Base-by-base conservation (phyloP, 2,888 invertebrate genomes). In the Tetragnatha montana region DNA sequence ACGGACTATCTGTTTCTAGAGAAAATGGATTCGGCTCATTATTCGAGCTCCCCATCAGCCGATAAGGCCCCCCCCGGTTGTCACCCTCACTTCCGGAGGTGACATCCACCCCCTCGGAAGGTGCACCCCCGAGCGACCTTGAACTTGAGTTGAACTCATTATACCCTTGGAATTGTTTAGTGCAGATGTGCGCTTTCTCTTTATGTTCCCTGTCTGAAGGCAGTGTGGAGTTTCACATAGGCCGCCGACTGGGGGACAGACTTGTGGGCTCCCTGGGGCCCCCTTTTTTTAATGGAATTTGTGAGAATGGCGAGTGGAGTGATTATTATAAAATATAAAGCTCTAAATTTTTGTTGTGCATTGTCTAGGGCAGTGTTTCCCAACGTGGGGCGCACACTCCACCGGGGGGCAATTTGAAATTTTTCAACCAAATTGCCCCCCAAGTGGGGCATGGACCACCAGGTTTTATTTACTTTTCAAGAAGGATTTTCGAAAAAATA, bases 71-170 rank as follows among this genome's bases (percentile, higher is more conserved):
- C 73, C 21, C 35, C 35, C 74, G 74, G 76, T 76, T 50, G 76
- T 76, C 76, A 76, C 76, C 19, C 49, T 76, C 76, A 19, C 50
- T 76, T 76, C 76, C 76, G 76, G 76, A 50, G 35, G 76, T 76
- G n/a, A 49, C 76, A 76, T 50, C 76, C 60, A 60, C 60, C 60
- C 60, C 60, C 60, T 8, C 60, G 60, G 10, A 60, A 17, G 60
- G 60, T 60, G 14, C 60, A 60, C 60, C 60, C 14, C 12, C 12
- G 4, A 17, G 60, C 60, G 17, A 60, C 60, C 60, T 60, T 60
- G 60, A 60, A 12, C 60, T 60, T 60, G 60, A 12, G 60, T 1
- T 60, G 60, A 60, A 60, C 60, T 60, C 60, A 60, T 60, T 60
- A 60, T 60, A 60, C 60, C 60, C 60, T 10, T 60, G 60, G 60